phyloP scores from a whole-genome alignment of 2,113 vertebrate genomes.

The Phaethon lepturus region DNA sequence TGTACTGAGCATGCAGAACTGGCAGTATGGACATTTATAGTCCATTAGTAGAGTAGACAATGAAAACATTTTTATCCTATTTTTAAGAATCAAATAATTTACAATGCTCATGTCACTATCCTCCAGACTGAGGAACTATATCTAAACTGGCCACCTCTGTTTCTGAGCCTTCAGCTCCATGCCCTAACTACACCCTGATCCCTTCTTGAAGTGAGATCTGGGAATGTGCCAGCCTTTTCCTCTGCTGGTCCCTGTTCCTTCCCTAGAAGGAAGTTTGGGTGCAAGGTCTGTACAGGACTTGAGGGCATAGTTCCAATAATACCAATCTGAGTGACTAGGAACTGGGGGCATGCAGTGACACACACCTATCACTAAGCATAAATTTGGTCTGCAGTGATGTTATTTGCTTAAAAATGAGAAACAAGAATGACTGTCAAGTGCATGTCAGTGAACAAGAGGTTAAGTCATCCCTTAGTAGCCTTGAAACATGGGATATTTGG shows the following conservation, averaged over 20 bases:
- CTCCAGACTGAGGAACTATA: neutral
- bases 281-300: neutral
- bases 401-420: neutral
- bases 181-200: neutral
- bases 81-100: neutral
- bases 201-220: neutral
- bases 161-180: neutral
- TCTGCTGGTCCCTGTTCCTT: neutral
- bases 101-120: neutral
- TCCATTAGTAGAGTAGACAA: neutral
- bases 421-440: neutral
- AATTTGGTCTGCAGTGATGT: neutral
- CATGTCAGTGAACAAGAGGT: neutral
- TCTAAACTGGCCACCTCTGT: accelerated
- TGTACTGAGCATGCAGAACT: neutral
- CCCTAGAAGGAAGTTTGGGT: neutral
- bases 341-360: neutral
- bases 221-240: neutral
- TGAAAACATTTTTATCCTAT: neutral
- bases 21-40: neutral
- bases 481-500: neutral
- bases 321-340: neutral
- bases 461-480: neutral
- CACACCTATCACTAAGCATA: neutral
- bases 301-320: neutral